Evolutionary conservation across 2,797 vertebrate genomes (phyloP).

Genomic region (Bufotes viridis): DNA sequence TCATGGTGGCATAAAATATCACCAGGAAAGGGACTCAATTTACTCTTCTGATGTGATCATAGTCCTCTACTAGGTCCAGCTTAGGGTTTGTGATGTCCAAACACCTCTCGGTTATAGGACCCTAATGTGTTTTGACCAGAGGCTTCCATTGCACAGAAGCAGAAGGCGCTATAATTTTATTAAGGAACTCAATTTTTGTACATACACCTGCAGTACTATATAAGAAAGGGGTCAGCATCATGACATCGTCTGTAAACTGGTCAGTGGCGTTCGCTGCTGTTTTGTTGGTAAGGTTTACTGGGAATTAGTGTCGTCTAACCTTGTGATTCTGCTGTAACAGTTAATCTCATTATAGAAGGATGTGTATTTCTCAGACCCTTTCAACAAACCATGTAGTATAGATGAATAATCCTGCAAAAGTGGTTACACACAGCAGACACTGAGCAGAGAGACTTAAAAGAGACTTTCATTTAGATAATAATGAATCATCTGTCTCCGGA

Average conservation of each 20-base stretch:
- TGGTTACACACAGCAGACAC: conserved; percentile 45
- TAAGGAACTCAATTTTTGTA: neutral
- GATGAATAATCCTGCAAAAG: conserved; percentile 28
- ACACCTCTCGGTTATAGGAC: too few species aligned
- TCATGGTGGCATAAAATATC: too few species aligned
- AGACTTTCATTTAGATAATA: conserved; percentile 58
- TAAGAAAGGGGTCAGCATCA: neutral
- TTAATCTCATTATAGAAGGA: neutral
- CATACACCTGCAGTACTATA: neutral
- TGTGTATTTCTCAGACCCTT: conserved; percentile 20
- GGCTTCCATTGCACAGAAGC: too few species aligned
- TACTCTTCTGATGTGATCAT: too few species aligned
- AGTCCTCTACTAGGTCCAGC: too few species aligned
- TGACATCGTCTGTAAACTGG: neutral
- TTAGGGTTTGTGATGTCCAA: too few species aligned
- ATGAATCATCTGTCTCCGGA: conserved; percentile 59
- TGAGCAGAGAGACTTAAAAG: conserved; percentile 39
- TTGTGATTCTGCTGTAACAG: conserved; percentile 15
- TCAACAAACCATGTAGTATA: conserved; percentile 1
- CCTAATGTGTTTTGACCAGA: too few species aligned
- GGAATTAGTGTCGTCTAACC: neutral
- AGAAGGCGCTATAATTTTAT: neutral
- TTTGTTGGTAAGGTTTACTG: neutral
- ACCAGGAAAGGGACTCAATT: too few species aligned
- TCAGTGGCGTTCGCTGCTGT: neutral